Base-by-base conservation (phyloP, 1,140 invertebrate species). In the Pseudomyrmex pallidus region DNA sequence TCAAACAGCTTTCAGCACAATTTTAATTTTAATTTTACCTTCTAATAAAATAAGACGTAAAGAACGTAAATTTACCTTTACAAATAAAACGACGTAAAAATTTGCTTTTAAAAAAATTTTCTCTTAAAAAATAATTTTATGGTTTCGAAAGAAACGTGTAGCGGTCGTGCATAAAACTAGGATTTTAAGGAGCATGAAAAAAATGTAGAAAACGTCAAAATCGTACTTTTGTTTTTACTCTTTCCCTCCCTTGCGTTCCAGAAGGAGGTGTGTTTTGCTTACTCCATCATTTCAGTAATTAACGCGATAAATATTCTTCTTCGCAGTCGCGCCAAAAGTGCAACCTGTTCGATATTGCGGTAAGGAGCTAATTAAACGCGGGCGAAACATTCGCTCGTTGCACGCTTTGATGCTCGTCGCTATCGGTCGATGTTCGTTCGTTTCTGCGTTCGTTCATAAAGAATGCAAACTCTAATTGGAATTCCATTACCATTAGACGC, bases 401-500 rank as follows among this genome's bases (percentile, higher is more conserved):
- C 17, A 70, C 50, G 44, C 62, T 85, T 87, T 82, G 85, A 80
- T 50, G 74, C 22, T 15, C 74, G 56, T 25, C 25, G 25, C 22
- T 64, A n/a, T 59, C 22, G 59, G 46, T 54, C 66, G 12, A 80
- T 80, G 76, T 67, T 48, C 74, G 57, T 86, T 74, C 64, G 50
- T 86, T 86, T 74, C 54, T 46, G 44, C 52, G 64, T 46, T 59
- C 57, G 20, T n/a, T 63, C 74, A 82, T 84, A 87, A 88, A 87
- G 84, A 87, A 74, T 85, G 61, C 64, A 76, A 86, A 78, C 80
- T 84, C 46, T 84, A 87, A 87, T 87, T 89, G 74, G 61, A 87
- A 89, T 89, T 89, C 76, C 85, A 89, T 86, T 89, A 76, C 74
- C 68, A 83, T 83, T 76, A 88, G 66, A 56, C 73, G 44, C 9